A percentile compares a stretch with the other conserved stretches of the same genome.
Evolutionary conservation across 2,888 invertebrate species (phyloP).

Genomic region (Eupithecia subumbrata): DNA sequence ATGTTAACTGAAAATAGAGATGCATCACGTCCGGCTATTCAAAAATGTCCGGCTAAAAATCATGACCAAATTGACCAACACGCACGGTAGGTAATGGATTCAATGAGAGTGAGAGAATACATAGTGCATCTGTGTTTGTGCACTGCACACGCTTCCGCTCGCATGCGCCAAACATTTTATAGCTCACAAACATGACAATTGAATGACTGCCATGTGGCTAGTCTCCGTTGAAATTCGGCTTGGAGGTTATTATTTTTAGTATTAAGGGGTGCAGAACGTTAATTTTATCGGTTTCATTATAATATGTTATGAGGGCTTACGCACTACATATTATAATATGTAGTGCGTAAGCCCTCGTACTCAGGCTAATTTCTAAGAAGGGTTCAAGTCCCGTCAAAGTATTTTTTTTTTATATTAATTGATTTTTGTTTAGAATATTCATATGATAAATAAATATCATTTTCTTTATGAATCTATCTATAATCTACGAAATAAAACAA

Average conservation of each 20-base stretch:
- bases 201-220: background rate
- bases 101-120: background rate
- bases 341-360: too few relatives aligned
- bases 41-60: background rate
- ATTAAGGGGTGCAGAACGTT: background rate
- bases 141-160: background rate
- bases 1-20: constrained; percentile 25
- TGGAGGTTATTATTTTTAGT: background rate
- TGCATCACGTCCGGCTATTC: constrained; percentile 9
- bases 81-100: background rate
- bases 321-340: too few relatives aligned
- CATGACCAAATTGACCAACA: background rate
- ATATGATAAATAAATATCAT: too few relatives aligned
- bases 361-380: too few relatives aligned
- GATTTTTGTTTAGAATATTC: too few relatives aligned
- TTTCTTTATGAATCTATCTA: too few relatives aligned
- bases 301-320: too few relatives aligned
- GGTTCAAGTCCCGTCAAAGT: too few relatives aligned
- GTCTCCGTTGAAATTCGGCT: background rate
- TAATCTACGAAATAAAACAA: background rate
- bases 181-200: too few relatives aligned
- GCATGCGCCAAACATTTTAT: too few relatives aligned
- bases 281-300: background rate
- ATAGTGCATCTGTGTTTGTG: background rate
- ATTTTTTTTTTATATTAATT: too few relatives aligned